A percentile compares a stretch with the other conserved stretches of the same genome.
Evolutionary conservation across 2,797 vertebrate species (phyloP).

Genomic region (Columba guinea): DNA sequence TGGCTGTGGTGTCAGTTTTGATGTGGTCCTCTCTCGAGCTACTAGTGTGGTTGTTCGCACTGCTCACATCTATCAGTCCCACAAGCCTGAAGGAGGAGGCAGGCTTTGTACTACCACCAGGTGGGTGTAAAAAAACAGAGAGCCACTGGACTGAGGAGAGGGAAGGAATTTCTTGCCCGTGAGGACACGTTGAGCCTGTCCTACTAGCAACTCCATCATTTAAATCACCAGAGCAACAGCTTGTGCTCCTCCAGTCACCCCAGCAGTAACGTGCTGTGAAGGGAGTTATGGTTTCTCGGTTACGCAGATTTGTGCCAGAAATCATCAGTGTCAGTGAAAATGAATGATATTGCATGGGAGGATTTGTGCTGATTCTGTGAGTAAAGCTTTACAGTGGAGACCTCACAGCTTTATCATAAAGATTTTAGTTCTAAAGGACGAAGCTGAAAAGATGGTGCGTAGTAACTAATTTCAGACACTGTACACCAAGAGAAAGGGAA

Average conservation of each 20-base stretch:
- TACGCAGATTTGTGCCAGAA: not conserved
- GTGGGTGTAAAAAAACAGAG: not conserved
- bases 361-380: conserved; percentile 4
- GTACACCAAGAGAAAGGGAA: not conserved
- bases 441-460: not conserved
- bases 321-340: not conserved
- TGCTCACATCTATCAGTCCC: not conserved
- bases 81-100: not conserved
- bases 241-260: not conserved
- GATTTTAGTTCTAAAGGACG: conserved; percentile 21
- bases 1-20: not conserved
- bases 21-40: not conserved
- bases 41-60: not conserved
- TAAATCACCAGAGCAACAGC: not conserved
- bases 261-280: not conserved
- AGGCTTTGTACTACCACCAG: not conserved
- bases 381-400: conserved; percentile 12
- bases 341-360: not conserved
- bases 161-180: not conserved
- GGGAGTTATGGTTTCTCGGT: not conserved
- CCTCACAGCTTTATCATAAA: conserved; percentile 9
- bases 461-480: conserved; percentile 17
- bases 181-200: not conserved
- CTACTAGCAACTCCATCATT: accelerated
- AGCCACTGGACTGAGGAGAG: not conserved